phyloP scores from a whole-genome alignment of 2,797 vertebrate genomes.

The Labeo calbasu region DNA sequence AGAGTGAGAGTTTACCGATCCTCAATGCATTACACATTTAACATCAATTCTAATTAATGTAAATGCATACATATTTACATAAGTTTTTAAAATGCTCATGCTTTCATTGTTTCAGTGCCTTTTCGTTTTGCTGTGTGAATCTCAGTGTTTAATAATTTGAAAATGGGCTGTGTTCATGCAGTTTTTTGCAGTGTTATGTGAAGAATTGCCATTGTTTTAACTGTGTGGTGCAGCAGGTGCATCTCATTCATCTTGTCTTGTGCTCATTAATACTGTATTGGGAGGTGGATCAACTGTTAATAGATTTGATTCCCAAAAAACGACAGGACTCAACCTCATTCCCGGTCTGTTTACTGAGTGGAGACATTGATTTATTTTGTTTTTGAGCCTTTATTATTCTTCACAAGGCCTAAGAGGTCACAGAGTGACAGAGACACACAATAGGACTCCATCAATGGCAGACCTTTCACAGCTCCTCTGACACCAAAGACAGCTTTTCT shows the following conservation, averaged over 20 bases:
- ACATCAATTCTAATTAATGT: neutral
- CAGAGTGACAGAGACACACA: slow-evolving; percentile 16
- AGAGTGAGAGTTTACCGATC: too few species aligned
- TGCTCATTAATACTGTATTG: neutral
- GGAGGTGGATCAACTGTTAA: slow-evolving; percentile 19
- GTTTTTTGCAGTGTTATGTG: neutral
- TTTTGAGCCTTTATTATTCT: slow-evolving; percentile 34
- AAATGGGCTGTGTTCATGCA: neutral
- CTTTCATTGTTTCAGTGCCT: neutral
- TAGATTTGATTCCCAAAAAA: slow-evolving; percentile 21
- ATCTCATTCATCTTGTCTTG: neutral
- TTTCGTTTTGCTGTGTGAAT: neutral
- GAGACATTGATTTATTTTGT: slow-evolving; percentile 33
- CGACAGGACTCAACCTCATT: slow-evolving; percentile 16
- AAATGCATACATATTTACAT: neutral
- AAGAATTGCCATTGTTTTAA: neutral
- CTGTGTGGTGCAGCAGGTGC: neutral
- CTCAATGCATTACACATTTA: too few species aligned
- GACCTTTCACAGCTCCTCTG: slow-evolving; percentile 15
- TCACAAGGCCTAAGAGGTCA: slow-evolving; percentile 3
- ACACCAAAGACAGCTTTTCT: slow-evolving; percentile 15
- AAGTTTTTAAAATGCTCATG: neutral
- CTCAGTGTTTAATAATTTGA: neutral
- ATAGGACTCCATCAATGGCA: slow-evolving; percentile 24
- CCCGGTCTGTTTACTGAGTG: neutral